Evolutionary conservation across 2,797 vertebrate species (phyloP).

Genomic region (Dendrocincla fuliginosa): DNA sequence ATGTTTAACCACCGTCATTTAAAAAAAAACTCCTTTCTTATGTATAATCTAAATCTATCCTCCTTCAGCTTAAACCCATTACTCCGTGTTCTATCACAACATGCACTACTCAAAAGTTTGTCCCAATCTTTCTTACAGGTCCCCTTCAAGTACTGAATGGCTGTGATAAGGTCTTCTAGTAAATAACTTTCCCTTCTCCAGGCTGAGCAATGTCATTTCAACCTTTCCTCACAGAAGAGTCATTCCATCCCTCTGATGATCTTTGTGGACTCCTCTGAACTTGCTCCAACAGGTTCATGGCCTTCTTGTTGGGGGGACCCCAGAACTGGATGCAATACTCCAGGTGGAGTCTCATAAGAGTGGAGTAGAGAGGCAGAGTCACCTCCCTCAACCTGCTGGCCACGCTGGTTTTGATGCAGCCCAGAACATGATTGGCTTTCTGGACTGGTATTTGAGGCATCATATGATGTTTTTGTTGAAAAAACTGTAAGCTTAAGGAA

Average conservation of each 20-base stretch:
- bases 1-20: background rate
- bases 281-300: background rate
- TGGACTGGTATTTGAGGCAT: background rate
- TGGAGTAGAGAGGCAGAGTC: rapidly evolving
- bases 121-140: background rate
- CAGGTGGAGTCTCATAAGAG: background rate
- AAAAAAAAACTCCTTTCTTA: background rate
- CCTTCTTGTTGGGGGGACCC: background rate
- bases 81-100: background rate
- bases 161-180: background rate
- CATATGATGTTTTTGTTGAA: background rate
- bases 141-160: background rate
- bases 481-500: background rate
- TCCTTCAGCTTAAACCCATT: background rate
- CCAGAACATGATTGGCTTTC: background rate
- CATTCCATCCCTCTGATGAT: background rate
- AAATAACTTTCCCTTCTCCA: background rate
- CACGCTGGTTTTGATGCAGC: background rate
- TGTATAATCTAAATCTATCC: background rate
- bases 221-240: background rate
- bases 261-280: background rate
- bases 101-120: background rate
- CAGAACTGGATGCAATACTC: background rate
- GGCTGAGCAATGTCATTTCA: background rate
- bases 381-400: background rate